Base-by-base conservation (phyloP, 2,888 invertebrate genomes). In the Cabera pusaria region DNA sequence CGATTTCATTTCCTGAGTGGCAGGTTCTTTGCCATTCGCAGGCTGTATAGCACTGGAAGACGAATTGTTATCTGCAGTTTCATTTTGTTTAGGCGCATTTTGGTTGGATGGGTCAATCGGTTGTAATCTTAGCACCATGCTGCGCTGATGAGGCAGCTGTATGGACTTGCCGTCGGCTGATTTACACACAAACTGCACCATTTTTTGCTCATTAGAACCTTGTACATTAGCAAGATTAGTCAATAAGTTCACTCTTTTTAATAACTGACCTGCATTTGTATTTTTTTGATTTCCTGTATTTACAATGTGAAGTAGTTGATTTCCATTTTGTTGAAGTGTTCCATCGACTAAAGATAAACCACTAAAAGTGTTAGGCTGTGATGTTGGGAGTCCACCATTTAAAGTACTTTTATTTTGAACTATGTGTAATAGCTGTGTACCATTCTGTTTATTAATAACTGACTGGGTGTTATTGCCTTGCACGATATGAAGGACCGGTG, bases 141-240 rank as follows among this genome's bases (percentile, higher is more conserved):
- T 82, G 52, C 90, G 80, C 48, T 90, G 90, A 49, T 90, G 85
- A 10, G 90, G 85, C 7, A 91, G 64, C 41, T 91, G 91, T 46
- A 91, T 90, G 32, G 90, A 68, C 72, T 91, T 91, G 5, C 91
- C 91, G 54, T 91, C 91, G 7, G 90, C 80, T 19, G 92, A 91
- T 72, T 92, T 92, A 59, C 92, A 92, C 23, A 92, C 90, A 60
- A 92, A 91, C 56, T 92, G 92, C 11, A 92, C 87, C 85, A 90
- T 88, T 64, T 90, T 90, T 51, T 90, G 89, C 44, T 90, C 90
- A 49, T 78, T 87, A 2, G 77, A 66, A 9, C 87, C 88, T 70
- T 89, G 89, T 3, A 77, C 78, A 52, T 87, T 90, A 1, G 84
- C 61, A 1, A 89, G 60, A 60, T 89, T 90, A 0, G 89, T 90